These are phyloP conservation scores for Diplodus puntazzo DNA, from an alignment of 2,797 vertebrate species.

Conservation along the genomic window DNA sequence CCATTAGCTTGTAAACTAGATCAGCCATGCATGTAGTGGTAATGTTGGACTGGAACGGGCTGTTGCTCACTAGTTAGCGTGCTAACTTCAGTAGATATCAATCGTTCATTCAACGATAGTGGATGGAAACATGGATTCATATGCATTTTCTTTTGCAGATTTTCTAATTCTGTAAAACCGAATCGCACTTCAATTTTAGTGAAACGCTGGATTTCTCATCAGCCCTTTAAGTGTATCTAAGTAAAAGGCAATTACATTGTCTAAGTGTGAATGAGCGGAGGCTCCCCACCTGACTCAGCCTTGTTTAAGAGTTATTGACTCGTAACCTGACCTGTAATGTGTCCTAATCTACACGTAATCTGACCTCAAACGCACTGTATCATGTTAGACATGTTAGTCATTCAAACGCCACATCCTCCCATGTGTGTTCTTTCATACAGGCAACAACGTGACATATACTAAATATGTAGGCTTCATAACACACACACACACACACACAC, in stretches of 20 bases:
- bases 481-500: conserved; percentile 18
- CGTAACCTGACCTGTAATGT: conserved; percentile 24
- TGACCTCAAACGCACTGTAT: conserved; percentile 28
- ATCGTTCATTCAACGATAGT: too few relatives aligned
- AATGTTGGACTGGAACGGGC: too few relatives aligned
- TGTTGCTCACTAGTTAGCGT: too few relatives aligned
- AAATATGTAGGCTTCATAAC: conserved; percentile 30
- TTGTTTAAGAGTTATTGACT: conserved; percentile 34
- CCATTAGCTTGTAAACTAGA: too few relatives aligned
- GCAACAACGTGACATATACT: conserved; percentile 27
- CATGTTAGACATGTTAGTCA: conserved; percentile 25
- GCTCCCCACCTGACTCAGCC: not conserved
- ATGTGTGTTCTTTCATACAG: conserved; percentile 20
- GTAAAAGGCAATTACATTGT: not conserved
- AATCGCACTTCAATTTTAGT: too few relatives aligned
- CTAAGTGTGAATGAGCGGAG: conserved; percentile 32
- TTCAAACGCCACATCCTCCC: conserved; percentile 8
- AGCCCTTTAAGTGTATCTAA: not conserved
- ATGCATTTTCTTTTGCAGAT: not conserved
- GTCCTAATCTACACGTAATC: conserved; percentile 45
- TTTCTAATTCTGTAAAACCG: not conserved
- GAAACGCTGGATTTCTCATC: not conserved
- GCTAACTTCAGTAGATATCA: too few relatives aligned
- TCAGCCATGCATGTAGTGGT: too few relatives aligned
- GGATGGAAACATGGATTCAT: not conserved